phyloP scores from a whole-genome alignment of 2,888 invertebrate genomes.

The Cephonodes hylas region DNA sequence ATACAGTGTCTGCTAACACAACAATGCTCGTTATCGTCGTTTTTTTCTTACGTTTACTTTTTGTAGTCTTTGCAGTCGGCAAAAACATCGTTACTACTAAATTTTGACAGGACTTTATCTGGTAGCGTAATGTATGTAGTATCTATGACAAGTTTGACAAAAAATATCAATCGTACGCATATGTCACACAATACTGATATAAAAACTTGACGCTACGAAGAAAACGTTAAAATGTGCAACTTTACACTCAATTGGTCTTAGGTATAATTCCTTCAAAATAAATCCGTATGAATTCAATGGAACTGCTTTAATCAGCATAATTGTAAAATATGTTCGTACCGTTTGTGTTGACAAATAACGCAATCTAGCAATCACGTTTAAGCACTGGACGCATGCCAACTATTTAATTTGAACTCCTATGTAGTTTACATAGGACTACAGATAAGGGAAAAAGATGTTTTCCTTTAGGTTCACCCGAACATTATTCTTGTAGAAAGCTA shows the following conservation, averaged over 20 bases:
- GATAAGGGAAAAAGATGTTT: neutral
- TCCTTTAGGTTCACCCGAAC: too few relatives aligned
- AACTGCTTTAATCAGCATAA: slow-evolving; percentile 1
- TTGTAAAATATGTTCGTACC: slow-evolving; percentile 9
- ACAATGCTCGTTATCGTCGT: neutral
- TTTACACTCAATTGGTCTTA: neutral
- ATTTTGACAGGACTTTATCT: too few relatives aligned
- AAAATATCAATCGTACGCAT: too few relatives aligned
- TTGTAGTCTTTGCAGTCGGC: too few relatives aligned
- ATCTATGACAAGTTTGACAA: too few relatives aligned
- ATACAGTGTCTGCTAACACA: neutral
- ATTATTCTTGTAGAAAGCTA: too few relatives aligned
- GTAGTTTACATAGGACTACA: neutral
- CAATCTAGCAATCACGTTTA: slow-evolving; percentile 6
- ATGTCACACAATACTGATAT: too few relatives aligned
- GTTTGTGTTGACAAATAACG: slow-evolving; percentile 8
- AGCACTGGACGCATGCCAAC: slow-evolving; percentile 9
- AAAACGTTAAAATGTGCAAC: neutral
- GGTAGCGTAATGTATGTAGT: too few relatives aligned
- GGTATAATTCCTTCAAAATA: neutral
- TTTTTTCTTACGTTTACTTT: too few relatives aligned
- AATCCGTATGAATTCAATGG: neutral
- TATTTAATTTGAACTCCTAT: neutral
- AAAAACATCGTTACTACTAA: too few relatives aligned
- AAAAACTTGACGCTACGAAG: neutral